phyloP scores from a whole-genome alignment of 2,888 invertebrate genomes.

The Sinopyrophorus schimmeli region DNA sequence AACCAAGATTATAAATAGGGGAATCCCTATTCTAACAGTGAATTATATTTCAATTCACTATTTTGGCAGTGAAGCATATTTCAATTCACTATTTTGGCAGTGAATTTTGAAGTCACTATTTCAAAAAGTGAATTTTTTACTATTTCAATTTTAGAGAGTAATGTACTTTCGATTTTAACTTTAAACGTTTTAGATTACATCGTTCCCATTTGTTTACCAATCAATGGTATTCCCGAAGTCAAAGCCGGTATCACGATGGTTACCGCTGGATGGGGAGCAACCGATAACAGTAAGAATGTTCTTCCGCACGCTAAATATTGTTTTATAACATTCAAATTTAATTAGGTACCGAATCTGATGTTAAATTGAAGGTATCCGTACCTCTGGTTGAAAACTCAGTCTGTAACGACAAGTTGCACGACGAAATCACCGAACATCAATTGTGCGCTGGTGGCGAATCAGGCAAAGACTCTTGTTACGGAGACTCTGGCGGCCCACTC shows the following conservation, averaged over 20 bases:
- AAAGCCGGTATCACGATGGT: neutral
- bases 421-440: constrained; percentile 1
- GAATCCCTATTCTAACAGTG: too few species aligned
- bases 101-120: too few species aligned
- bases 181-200: neutral
- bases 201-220: constrained; percentile 4
- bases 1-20: too few species aligned
- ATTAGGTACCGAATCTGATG: constrained; percentile 17
- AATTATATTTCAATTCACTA: too few species aligned
- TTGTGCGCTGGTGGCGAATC: constrained; percentile 41
- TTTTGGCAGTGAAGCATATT: too few species aligned
- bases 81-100: too few species aligned
- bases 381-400: constrained; percentile 54
- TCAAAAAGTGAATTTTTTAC: too few species aligned
- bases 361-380: constrained; percentile 43
- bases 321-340: too few species aligned
- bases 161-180: too few species aligned
- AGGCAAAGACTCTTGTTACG: constrained; percentile 42
- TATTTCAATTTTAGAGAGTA: too few species aligned
- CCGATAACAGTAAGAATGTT: constrained; percentile 22
- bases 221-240: neutral
- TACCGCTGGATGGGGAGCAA: constrained; percentile 22
- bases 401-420: neutral
- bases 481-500: constrained; percentile 23
- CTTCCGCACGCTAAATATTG: too few species aligned